Percentiles rank a stretch among this genome's conserved stretches.
Conservation (phyloP, 2,888 invertebrate species). For the Podotricha telesiphe region DNA sequence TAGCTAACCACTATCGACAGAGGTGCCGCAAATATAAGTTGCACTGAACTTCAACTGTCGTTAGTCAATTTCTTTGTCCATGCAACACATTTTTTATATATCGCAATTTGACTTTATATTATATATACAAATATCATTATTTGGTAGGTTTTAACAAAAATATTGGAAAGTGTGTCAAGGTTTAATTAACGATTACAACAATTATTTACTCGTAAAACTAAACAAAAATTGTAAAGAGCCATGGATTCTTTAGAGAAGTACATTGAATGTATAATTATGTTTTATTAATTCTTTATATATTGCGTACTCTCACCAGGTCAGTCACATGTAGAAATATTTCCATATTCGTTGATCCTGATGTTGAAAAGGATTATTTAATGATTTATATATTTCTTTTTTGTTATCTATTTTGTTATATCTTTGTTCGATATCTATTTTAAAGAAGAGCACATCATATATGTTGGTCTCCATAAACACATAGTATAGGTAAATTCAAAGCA, state of each 20-base stretch:
- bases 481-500: neutral
- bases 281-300: too few relatives aligned
- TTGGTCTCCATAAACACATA: neutral
- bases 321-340: neutral
- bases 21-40: slow-evolving; percentile 20
- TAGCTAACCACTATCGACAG: slow-evolving; percentile 17
- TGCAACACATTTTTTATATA: neutral
- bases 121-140: slow-evolving; percentile 4
- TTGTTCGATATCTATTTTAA: neutral
- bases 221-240: slow-evolving; percentile 14
- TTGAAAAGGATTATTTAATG: too few relatives aligned
- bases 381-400: too few relatives aligned
- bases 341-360: too few relatives aligned
- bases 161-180: slow-evolving; percentile 77
- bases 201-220: slow-evolving; percentile 31
- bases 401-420: too few relatives aligned
- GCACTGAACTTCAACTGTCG: slow-evolving; percentile 2
- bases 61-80: slow-evolving; percentile 20
- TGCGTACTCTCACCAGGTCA: too few relatives aligned
- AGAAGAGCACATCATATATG: neutral
- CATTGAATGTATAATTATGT: neutral
- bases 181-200: slow-evolving; percentile 46
- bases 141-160: slow-evolving; percentile 44
- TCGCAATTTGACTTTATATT: neutral
- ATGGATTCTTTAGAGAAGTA: neutral